These are phyloP conservation scores for Tetranychus truncatus DNA, from an alignment of 2,888 invertebrate species.

Conservation along the genomic window DNA sequence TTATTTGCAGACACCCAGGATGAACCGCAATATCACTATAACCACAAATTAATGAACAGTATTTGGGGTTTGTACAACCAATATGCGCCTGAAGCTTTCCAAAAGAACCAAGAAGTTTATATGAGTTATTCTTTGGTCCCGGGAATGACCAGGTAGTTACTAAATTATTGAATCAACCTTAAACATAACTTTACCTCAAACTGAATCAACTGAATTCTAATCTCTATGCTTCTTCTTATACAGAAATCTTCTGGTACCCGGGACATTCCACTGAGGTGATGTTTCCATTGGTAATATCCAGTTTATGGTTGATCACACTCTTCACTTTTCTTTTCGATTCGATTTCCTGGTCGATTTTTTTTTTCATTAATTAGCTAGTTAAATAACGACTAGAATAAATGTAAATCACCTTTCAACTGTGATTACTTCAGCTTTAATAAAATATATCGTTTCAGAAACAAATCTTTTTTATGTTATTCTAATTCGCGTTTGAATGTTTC, in stretches of 20 bases:
- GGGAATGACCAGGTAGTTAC: not conserved
- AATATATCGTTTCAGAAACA: too few species aligned
- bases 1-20: conserved; percentile 33
- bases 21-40: conserved; percentile 38
- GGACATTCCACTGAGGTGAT: not conserved
- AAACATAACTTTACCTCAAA: not conserved
- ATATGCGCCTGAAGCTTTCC: conserved; percentile 69
- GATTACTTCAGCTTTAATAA: too few species aligned
- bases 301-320: not conserved
- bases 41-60: conserved; percentile 69
- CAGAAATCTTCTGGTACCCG: not conserved
- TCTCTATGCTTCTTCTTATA: not conserved
- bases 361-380: not conserved
- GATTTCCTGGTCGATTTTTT: not conserved
- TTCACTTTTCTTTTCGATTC: not conserved
- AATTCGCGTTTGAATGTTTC: too few species aligned
- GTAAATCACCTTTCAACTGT: too few species aligned
- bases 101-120: conserved; percentile 37
- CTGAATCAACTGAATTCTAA: not conserved
- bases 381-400: too few species aligned
- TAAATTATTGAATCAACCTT: not conserved
- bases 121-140: conserved; percentile 1
- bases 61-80: conserved; percentile 79
- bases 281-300: not conserved
- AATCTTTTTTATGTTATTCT: too few species aligned